Conservation (phyloP, 2,888 invertebrate genomes). For the Drosophila austrosaltans region DNA sequence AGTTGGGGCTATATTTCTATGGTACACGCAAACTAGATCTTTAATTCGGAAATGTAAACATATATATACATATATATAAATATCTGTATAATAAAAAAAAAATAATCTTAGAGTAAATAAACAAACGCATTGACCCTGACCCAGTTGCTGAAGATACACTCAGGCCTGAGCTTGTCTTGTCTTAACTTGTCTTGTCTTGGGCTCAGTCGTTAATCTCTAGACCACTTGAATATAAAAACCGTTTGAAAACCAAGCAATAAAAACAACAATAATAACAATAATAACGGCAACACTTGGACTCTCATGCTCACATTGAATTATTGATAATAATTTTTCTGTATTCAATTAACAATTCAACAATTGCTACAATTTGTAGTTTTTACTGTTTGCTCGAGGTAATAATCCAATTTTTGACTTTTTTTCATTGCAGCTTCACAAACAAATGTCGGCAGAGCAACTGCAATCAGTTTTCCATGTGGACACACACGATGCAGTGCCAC, state of each 20-base stretch:
- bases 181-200: conserved; percentile 26
- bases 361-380: conserved; percentile 62
- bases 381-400: conserved; percentile 36
- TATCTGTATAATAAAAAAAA: conserved; percentile 33
- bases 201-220: conserved; percentile 69
- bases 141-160: conserved; percentile 71
- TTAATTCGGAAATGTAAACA: conserved; percentile 41
- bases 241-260: conserved; percentile 33
- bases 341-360: conserved; percentile 66
- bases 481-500: conserved; percentile 88
- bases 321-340: conserved; percentile 54
- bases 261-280: conserved; percentile 43
- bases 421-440: conserved; percentile 90
- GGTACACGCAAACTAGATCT: conserved; percentile 57
- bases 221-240: conserved; percentile 43
- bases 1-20: conserved; percentile 32
- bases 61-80: conserved; percentile 14
- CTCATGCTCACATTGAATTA: conserved; percentile 69
- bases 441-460: conserved; percentile 93
- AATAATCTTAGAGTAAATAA: conserved; percentile 49
- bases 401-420: conserved; percentile 21
- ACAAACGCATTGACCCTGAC: conserved; percentile 71
- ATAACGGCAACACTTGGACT: conserved; percentile 46
- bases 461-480: conserved; percentile 93
- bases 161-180: conserved; percentile 28